phyloP scores from a whole-genome alignment of 2,888 invertebrate genomes.

The Oasisia sp. region DNA sequence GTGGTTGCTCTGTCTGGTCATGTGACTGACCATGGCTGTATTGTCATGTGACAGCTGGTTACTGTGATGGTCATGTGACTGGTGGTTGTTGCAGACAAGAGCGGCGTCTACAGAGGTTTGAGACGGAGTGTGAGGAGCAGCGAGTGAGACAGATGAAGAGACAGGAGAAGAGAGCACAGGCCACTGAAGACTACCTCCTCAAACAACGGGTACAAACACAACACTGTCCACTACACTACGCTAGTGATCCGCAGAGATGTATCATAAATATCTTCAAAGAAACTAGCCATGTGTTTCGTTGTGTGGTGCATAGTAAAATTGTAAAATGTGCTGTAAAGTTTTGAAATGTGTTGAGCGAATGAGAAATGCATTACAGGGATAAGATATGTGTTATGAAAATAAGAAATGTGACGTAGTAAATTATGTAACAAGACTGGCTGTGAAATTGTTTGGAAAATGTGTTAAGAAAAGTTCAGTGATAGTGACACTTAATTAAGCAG shows the following conservation, averaged over 20 bases:
- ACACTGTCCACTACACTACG: not conserved
- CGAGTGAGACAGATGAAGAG: slow-evolving; percentile 50
- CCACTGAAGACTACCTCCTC: slow-evolving; percentile 71
- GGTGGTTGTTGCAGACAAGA: slow-evolving; percentile 30
- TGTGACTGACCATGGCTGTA: too few species aligned
- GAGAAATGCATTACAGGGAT: not conserved
- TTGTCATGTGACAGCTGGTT: too few species aligned
- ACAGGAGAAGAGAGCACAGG: slow-evolving; percentile 66
- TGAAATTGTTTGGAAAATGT: too few species aligned
- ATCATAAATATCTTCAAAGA: not conserved
- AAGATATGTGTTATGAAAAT: too few species aligned
- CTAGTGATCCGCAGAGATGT: not conserved
- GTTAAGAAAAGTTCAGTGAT: too few species aligned
- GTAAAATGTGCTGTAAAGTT: not conserved
- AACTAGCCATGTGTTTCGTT: too few species aligned
- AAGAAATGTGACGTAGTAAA: too few species aligned
- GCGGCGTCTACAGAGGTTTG: slow-evolving; percentile 58
- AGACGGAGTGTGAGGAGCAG: slow-evolving; percentile 57
- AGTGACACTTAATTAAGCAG: too few species aligned
- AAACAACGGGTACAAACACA: slow-evolving; percentile 62
- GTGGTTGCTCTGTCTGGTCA: too few species aligned
- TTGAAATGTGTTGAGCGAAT: not conserved
- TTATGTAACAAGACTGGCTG: too few species aligned
- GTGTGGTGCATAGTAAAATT: too few species aligned
- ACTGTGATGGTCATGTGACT: not conserved